Conservation (phyloP, 2,888 invertebrate species). For the Keiferia lycopersicella region DNA sequence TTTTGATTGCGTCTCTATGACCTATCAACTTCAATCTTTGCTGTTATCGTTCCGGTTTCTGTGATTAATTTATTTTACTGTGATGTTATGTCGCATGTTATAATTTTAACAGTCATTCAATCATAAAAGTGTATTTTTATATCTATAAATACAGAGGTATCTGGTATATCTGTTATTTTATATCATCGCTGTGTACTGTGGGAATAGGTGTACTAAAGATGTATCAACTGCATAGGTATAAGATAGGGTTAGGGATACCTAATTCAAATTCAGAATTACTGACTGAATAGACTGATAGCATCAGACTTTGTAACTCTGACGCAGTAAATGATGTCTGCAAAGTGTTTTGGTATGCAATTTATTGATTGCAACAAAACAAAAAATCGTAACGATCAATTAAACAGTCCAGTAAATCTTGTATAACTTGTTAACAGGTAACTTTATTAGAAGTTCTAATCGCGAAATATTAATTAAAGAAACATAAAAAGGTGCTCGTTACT, state of each 20-base stretch:
- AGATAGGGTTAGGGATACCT: too few species aligned
- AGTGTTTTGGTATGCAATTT: slow-evolving; percentile 7
- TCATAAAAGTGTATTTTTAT: too few species aligned
- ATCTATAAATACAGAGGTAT: too few species aligned
- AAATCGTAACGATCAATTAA: slow-evolving; percentile 19
- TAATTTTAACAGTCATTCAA: not conserved
- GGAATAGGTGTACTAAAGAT: too few species aligned
- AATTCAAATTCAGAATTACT: too few species aligned
- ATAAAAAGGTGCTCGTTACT: not conserved
- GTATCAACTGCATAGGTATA: too few species aligned
- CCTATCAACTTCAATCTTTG: not conserved
- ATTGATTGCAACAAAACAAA: slow-evolving; percentile 20
- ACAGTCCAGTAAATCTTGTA: slow-evolving; percentile 18
- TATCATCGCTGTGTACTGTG: too few species aligned
- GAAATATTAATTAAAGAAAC: not conserved
- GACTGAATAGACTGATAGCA: not conserved
- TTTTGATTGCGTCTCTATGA: not conserved
- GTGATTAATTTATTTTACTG: not conserved
- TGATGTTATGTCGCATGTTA: not conserved
- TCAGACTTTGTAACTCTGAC: not conserved
- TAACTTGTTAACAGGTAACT: slow-evolving; percentile 15
- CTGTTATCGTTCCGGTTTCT: not conserved
- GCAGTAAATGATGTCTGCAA: not conserved
- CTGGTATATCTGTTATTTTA: too few species aligned
- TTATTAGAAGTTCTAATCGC: not conserved